Base-by-base conservation (phyloP, 2,888 invertebrate species). In the Siphlonurus alternatus region DNA sequence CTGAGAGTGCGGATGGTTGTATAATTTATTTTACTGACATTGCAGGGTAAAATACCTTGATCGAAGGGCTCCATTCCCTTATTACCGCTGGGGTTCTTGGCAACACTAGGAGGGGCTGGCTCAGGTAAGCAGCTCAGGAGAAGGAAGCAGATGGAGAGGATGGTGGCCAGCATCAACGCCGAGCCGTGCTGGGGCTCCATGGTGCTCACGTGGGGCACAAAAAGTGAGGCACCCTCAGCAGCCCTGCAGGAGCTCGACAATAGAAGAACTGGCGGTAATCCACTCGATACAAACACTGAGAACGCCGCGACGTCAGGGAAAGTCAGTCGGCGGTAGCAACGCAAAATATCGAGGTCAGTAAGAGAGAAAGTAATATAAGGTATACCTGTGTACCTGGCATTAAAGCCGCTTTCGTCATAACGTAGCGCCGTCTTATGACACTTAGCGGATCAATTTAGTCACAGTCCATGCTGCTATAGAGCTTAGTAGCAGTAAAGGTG, bases 101-200 rank as follows among this genome's bases (percentile, higher is more conserved):
- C 56, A 22, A 22, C n/a, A 3, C 5, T n/a, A 22, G 5, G 5
- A 20, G 56, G n/a, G 5, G 56, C n/a, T 5, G 56, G 56, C 20
- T 56, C 56, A 5, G 56, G 56, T n/a, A 56, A 22, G n/a, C 56
- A 56, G n/a, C 56, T 56, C 7, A 56, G n/a, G 15, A 56, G 56
- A n/a, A 56, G 56, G n/a, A 20, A 56, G n/a, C 56, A 56, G 7
- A 56, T n/a, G 5, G 56, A 5, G n/a, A 56, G 56, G 19, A 56
- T 22, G 56, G 56, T 22, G 15, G 22, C 19, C n/a, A 56, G 19
- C 56, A 56, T 20, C 7, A 56, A n/a, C 7, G 56, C 56, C 5
- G 56, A 56, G 22, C 56, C 56, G n/a, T 56, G 56, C 56, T 56
- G 56, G 19, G 56, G 56, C 56, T 56, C 56, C 56, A 56, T 56